These are phyloP conservation scores for Hippocampus guttulatus DNA, from an alignment of 2,113 vertebrate genomes.

Conservation along the genomic window DNA sequence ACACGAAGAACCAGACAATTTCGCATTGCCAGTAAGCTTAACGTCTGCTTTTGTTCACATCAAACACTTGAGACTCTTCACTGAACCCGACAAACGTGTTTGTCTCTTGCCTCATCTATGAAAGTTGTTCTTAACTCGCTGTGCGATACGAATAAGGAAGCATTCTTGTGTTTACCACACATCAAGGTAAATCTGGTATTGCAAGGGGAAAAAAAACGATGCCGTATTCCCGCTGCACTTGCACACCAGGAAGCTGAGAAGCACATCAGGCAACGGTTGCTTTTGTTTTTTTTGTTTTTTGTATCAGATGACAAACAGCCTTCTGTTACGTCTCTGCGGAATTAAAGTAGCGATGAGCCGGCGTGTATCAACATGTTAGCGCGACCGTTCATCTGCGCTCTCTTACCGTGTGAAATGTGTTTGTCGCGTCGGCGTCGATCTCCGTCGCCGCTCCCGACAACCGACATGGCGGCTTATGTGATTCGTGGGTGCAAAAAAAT, in stretches of 20 bases:
- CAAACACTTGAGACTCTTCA: no score
- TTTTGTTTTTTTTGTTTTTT: not conserved
- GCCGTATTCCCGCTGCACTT: not conserved
- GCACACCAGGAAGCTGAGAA: not conserved
- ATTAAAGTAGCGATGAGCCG: not conserved
- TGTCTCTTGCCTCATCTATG: no score
- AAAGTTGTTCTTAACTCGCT: no score
- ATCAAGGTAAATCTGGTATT: no score
- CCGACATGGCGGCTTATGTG: not conserved
- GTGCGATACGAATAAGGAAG: no score
- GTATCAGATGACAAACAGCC: not conserved
- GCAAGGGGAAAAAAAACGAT: not conserved
- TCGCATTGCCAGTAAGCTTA: no score
- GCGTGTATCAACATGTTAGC: not conserved
- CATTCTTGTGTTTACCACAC: no score
- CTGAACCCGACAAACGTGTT: no score
- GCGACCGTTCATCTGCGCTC: not conserved
- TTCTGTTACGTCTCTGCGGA: not conserved
- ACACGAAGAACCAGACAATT: no score
- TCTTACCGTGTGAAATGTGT: not conserved
- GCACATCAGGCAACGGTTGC: not conserved
- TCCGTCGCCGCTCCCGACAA: not conserved
- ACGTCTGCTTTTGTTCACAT: no score
- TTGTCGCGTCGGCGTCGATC: not conserved
- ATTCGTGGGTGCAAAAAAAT: not conserved